Evolutionary conservation across 2,797 vertebrate genomes (phyloP).

Genomic region (Sebastes aleutianus): DNA sequence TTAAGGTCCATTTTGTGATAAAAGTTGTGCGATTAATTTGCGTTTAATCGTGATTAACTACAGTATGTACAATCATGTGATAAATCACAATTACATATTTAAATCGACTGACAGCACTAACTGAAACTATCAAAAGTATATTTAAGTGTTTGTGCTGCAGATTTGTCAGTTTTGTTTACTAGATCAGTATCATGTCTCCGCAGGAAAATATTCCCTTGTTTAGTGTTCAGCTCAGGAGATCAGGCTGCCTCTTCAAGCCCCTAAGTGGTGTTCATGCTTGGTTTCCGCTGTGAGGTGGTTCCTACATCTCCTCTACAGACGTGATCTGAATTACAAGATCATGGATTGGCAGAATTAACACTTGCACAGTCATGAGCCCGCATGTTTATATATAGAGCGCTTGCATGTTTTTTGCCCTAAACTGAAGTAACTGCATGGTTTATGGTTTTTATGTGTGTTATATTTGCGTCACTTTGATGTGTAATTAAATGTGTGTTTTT

Average conservation of each 20-base stretch:
- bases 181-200: not conserved
- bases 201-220: not conserved
- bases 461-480: not conserved
- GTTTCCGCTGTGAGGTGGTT: not conserved
- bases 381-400: not conserved
- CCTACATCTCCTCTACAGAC: not conserved
- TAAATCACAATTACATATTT: too few relatives aligned
- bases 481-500: slow-evolving; percentile 1
- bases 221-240: not conserved
- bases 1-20: too few relatives aligned
- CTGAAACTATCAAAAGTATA: not conserved
- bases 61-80: too few relatives aligned
- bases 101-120: too few relatives aligned
- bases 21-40: too few relatives aligned
- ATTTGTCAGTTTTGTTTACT: not conserved
- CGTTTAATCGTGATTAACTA: too few relatives aligned
- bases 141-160: not conserved
- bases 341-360: not conserved
- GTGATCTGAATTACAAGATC: slow-evolving; percentile 37
- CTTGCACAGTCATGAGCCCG: not conserved
- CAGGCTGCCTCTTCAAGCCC: not conserved
- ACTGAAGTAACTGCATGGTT: not conserved
- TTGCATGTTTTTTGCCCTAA: not conserved
- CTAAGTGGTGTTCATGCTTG: not conserved
- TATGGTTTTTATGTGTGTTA: not conserved